phyloP scores from a whole-genome alignment of 1,140 invertebrate genomes.

The Diabrotica undecimpunctata region DNA sequence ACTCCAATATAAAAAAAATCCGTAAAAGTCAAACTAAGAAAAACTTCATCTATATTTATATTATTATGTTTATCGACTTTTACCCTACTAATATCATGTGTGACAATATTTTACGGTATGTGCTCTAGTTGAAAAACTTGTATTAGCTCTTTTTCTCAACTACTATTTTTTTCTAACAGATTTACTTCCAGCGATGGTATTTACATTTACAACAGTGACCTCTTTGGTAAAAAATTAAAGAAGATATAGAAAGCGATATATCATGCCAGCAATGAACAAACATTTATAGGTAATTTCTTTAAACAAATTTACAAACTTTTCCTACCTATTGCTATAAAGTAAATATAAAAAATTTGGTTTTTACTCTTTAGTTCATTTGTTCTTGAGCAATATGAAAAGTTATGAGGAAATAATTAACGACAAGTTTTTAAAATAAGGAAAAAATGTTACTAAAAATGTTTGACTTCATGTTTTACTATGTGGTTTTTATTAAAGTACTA shows the following conservation, averaged over 20 bases:
- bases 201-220: conserved; percentile 40
- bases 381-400: too few species aligned
- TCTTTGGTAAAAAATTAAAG: conserved; percentile 40
- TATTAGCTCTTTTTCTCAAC: conserved; percentile 19
- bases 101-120: conserved; percentile 31
- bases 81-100: conserved; percentile 23
- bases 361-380: too few species aligned
- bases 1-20: too few species aligned
- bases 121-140: conserved; percentile 33
- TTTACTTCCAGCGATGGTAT: conserved; percentile 36
- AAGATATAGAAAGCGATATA: conserved; percentile 16
- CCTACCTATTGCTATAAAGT: conserved; percentile 29
- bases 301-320: conserved; percentile 27
- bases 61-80: not conserved
- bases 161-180: conserved; percentile 34
- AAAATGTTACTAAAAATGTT: too few species aligned
- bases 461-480: too few species aligned
- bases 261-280: conserved; percentile 37
- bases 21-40: too few species aligned
- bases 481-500: too few species aligned
- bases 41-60: too few species aligned
- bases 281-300: conserved; percentile 10
- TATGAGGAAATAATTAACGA: too few species aligned
- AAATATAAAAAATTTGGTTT: not conserved
- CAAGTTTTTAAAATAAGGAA: too few species aligned